Evolutionary conservation across 2,888 invertebrate species (phyloP).

Genomic region (Drosophila koepferae): DNA sequence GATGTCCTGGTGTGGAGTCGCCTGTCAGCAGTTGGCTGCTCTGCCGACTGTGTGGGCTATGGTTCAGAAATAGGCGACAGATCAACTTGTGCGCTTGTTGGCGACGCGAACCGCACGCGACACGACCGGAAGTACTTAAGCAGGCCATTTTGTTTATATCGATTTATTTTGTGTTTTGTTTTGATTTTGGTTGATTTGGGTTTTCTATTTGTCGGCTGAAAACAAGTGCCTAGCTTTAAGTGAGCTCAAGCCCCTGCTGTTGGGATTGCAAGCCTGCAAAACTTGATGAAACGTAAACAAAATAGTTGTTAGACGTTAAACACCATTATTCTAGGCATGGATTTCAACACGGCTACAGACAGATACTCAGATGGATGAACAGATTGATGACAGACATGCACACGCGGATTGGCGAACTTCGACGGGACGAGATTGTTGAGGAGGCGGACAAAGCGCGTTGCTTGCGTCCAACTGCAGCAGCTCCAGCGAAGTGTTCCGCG

Average conservation of each 20-base stretch:
- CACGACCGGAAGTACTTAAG: constrained; percentile 83
- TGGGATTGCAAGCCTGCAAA: constrained; percentile 13
- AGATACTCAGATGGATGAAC: constrained; percentile 3
- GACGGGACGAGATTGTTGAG: constrained; percentile 29
- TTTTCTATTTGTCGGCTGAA: constrained; percentile 9
- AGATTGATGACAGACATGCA: constrained; percentile 12
- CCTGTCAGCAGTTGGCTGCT: constrained; percentile 29
- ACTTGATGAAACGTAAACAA: constrained; percentile 20
- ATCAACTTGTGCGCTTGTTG: constrained; percentile 80
- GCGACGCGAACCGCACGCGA: constrained; percentile 77
- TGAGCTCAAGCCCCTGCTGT: constrained; percentile 6
- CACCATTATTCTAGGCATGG: constrained; percentile 41
- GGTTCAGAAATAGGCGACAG: constrained; percentile 76
- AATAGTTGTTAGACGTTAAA: constrained; percentile 22
- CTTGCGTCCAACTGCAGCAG: constrained; percentile 82
- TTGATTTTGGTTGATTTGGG: constrained; percentile 17
- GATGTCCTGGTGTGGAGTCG: constrained; percentile 17
- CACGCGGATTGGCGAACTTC: constrained; percentile 22
- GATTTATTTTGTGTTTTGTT: constrained; percentile 13
- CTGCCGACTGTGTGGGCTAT: constrained; percentile 52
- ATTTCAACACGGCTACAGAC: constrained; percentile 16
- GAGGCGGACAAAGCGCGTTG: constrained; percentile 62
- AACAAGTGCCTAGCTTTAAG: constrained; percentile 16
- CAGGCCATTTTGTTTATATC: constrained; percentile 77
- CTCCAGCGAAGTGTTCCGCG: constrained; percentile 79